phyloP scores from a whole-genome alignment of 2,888 invertebrate genomes.

The Chrysomela aeneicollis region DNA sequence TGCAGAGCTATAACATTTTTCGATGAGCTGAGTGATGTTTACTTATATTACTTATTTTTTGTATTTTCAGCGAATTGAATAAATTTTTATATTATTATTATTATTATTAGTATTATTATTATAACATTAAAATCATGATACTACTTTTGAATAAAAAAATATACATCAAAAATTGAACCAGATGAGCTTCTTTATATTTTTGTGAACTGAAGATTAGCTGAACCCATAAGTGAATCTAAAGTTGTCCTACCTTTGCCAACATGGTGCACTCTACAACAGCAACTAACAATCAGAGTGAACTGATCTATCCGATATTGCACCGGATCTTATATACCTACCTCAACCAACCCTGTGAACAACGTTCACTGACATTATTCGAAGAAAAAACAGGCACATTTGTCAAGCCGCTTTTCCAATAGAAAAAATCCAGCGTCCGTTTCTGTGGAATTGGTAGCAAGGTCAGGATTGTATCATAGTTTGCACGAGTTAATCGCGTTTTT shows the following conservation, averaged over 20 bases:
- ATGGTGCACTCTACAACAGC: constrained; percentile 46
- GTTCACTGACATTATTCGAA: constrained; percentile 45
- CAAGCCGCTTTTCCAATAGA: constrained; percentile 37
- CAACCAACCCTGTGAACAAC: constrained; percentile 41
- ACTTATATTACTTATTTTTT: too few relatives aligned
- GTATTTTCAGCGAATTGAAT: too few relatives aligned
- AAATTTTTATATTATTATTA: too few relatives aligned
- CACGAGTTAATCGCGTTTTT: constrained; percentile 11
- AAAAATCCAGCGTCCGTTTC: constrained; percentile 38
- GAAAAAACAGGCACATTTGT: constrained; percentile 40
- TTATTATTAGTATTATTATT: too few relatives aligned
- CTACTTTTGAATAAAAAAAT: too few relatives aligned
- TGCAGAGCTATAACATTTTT: too few relatives aligned
- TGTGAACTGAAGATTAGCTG: too few relatives aligned
- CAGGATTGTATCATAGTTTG: constrained; percentile 35
- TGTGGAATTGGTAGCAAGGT: constrained; percentile 48
- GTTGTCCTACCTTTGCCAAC: constrained; percentile 51
- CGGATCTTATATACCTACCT: constrained; percentile 52
- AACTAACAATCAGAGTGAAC: constrained; percentile 47
- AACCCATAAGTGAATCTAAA: too few relatives aligned
- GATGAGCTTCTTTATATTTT: too few relatives aligned
- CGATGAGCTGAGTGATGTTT: too few relatives aligned
- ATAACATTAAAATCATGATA: too few relatives aligned
- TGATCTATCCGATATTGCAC: constrained; percentile 40
- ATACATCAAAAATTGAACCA: too few relatives aligned